Percentiles rank a stretch among this genome's conserved stretches.
These are phyloP conservation scores for Clarias pachynema DNA, from an alignment of 2,797 vertebrate species.

Conservation along the genomic window DNA sequence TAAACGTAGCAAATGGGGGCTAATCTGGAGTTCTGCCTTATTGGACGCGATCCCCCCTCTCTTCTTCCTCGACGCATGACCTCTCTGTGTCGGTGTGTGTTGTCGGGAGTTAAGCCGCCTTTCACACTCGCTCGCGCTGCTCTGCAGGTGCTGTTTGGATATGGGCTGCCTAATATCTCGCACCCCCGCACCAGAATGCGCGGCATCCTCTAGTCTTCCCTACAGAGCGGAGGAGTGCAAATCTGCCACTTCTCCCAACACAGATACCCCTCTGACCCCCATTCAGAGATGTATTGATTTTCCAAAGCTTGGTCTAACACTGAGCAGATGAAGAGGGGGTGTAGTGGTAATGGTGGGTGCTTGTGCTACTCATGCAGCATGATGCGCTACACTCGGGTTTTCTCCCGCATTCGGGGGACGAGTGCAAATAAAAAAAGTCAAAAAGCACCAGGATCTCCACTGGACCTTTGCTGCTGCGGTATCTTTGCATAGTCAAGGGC, in stretches of 20 bases:
- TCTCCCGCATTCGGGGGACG: conserved; percentile 54
- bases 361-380: conserved; percentile 52
- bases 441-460: conserved; percentile 18
- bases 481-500: conserved; percentile 9
- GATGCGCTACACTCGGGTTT: conserved; percentile 55
- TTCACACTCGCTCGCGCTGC: conserved; percentile 56
- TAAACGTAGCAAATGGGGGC: conserved; percentile 51
- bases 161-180: conserved; percentile 78
- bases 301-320: conserved; percentile 74
- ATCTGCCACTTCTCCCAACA: conserved; percentile 85
- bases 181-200: conserved; percentile 78
- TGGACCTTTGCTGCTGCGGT: not conserved
- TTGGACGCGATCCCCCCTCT: conserved; percentile 17
- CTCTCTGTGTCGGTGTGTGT: conserved; percentile 39
- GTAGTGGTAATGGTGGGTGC: conserved; percentile 55
- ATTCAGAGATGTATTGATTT: conserved; percentile 88
- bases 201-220: conserved; percentile 75
- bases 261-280: conserved; percentile 84
- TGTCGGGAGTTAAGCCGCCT: conserved; percentile 56
- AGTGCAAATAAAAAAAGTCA: conserved; percentile 53
- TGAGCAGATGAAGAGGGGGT: conserved; percentile 58
- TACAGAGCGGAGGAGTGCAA: conserved; percentile 83
- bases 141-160: conserved; percentile 72
- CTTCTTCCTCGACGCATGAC: conserved; percentile 24
- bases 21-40: conserved; percentile 54